phyloP scores from a whole-genome alignment of 53 echinoderm and acorn worm genomes.

The Stichopus horrens region DNA sequence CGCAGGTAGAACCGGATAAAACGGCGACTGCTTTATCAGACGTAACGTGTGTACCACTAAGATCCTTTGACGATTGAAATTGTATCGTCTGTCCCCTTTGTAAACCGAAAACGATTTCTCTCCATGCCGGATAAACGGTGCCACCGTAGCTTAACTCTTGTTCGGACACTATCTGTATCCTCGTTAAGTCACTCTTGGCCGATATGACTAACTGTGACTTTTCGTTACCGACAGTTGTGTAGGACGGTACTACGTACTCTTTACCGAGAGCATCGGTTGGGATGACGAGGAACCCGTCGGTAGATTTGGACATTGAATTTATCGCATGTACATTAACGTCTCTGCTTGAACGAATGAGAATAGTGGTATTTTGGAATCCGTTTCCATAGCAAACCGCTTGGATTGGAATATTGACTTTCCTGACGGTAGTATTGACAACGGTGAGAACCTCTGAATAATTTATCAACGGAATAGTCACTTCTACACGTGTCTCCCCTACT shows the following conservation, averaged over 20 bases:
- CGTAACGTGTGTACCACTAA: constrained; percentile 77
- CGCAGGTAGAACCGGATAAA: constrained; percentile 82
- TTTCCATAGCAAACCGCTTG: constrained; percentile 65
- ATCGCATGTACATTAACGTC: constrained; percentile 72
- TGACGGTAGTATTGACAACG: constrained; percentile 40
- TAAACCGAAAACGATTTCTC: constrained; percentile 65
- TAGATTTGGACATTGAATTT: constrained; percentile 70
- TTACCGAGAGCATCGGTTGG: constrained; percentile 74
- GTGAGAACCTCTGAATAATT: constrained; percentile 47
- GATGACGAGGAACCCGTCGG: constrained; percentile 80
- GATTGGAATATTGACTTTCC: constrained; percentile 60
- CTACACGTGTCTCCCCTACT: constrained; percentile 63
- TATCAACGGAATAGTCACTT: constrained; percentile 63
- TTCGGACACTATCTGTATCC: constrained; percentile 57
- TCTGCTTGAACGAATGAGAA: constrained; percentile 59
- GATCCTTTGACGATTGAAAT: constrained; percentile 78
- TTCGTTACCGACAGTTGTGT: constrained; percentile 78
- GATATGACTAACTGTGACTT: constrained; percentile 77
- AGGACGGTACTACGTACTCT: constrained; percentile 87
- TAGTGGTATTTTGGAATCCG: constrained; percentile 77
- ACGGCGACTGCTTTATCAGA: constrained; percentile 76
- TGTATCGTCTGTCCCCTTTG: constrained; percentile 77
- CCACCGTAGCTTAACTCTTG: constrained; percentile 59
- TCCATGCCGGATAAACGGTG: constrained; percentile 59
- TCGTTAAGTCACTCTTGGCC: constrained; percentile 61